Evolutionary conservation across 2,797 vertebrate species (phyloP).

Genomic region (Fistularia commersonii): DNA sequence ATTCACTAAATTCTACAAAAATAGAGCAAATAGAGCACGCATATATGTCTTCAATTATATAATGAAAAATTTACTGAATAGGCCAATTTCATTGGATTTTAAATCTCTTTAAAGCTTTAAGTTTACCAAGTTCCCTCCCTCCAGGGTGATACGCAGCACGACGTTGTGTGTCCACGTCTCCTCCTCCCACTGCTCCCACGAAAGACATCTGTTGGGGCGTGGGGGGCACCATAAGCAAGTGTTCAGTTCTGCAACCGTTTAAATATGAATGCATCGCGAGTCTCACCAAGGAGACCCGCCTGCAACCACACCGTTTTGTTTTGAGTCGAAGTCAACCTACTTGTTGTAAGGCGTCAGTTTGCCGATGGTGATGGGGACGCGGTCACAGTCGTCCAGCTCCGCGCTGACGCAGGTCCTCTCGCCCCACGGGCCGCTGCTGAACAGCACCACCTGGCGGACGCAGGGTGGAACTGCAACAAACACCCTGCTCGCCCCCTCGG

Average conservation of each 20-base stretch:
- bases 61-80: not conserved
- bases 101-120: not conserved
- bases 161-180: slow-evolving; percentile 62
- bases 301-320: too few relatives aligned
- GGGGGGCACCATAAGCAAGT: not conserved
- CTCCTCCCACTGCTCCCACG: slow-evolving; percentile 77
- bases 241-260: too few relatives aligned
- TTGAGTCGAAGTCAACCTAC: slow-evolving; percentile 33
- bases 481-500: slow-evolving; percentile 40
- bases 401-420: slow-evolving; percentile 64
- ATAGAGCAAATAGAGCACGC: too few relatives aligned
- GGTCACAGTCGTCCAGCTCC: slow-evolving; percentile 61
- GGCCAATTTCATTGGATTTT: not conserved
- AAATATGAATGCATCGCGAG: too few relatives aligned
- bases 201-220: slow-evolving; percentile 63
- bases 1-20: too few relatives aligned
- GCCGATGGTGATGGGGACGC: slow-evolving; percentile 64
- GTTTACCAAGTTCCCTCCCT: slow-evolving; percentile 59
- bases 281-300: not conserved
- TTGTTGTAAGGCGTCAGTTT: slow-evolving; percentile 76
- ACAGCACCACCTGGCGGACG: slow-evolving; percentile 75
- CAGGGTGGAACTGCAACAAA: slow-evolving; percentile 56
- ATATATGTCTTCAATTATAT: too few relatives aligned
- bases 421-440: slow-evolving; percentile 72
- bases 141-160: slow-evolving; percentile 61